Percentiles rank a stretch among this genome's conserved stretches.
These are phyloP conservation scores for Acanthosoma haemorrhoidale DNA, from an alignment of 2,888 invertebrate species.

Conservation along the genomic window DNA sequence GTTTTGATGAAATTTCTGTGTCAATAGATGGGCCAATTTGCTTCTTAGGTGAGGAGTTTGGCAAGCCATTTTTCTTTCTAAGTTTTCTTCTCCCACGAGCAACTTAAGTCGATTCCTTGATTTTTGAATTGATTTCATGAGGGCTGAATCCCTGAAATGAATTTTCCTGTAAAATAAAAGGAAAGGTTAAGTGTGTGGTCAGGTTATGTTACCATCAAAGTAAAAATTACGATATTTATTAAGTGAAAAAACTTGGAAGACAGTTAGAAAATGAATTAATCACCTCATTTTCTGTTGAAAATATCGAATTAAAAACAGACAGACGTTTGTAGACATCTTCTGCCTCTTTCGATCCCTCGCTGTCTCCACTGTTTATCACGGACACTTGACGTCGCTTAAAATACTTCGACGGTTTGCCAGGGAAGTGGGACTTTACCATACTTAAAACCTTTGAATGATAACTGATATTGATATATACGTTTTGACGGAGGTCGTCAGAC, in stretches of 20 bases:
- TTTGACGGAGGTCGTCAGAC: too few relatives aligned
- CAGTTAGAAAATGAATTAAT: too few relatives aligned
- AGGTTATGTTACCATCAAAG: constrained; percentile 29
- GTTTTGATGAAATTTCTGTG: neutral
- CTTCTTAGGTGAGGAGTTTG: neutral
- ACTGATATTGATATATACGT: too few relatives aligned
- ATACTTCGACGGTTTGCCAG: constrained; percentile 81
- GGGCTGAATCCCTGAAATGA: constrained; percentile 48
- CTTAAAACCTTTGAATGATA: too few relatives aligned
- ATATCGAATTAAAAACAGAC: constrained; percentile 47
- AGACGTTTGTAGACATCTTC: constrained; percentile 50
- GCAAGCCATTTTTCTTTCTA: constrained; percentile 34
- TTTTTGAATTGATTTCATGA: constrained; percentile 35
- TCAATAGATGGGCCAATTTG: neutral
- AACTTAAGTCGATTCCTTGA: constrained; percentile 31
- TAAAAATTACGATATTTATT: neutral
- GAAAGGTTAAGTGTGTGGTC: constrained; percentile 11
- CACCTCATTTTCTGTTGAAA: constrained; percentile 47
- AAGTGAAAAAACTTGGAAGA: neutral
- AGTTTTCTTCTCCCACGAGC: constrained; percentile 34
- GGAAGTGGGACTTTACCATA: constrained; percentile 80
- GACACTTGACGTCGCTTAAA: constrained; percentile 80
- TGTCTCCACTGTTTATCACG: constrained; percentile 55
- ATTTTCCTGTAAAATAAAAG: constrained; percentile 44
- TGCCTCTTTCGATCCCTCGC: constrained; percentile 50